Evolutionary conservation across 1,140 invertebrate species (phyloP), one percentile per base, ranked within the genome.

Genomic region (Alviniconcha marisindica): DNA sequence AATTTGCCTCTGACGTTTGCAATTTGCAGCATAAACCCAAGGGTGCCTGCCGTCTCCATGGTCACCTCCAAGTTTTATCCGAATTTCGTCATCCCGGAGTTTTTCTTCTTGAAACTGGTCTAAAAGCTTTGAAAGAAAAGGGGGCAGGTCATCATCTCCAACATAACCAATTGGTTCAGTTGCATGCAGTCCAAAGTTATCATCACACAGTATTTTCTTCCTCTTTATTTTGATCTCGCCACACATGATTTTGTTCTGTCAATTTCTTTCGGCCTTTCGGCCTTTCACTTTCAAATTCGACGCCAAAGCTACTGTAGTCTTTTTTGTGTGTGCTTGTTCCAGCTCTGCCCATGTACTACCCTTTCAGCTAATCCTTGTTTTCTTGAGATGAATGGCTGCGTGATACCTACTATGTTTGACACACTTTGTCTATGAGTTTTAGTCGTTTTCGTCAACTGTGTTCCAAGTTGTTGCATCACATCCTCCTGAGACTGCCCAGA

Each of bases 41-140:
- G n/a, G n/a, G n/a, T n/a, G n/a, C n/a, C n/a, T n/a, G n/a, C n/a
- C n/a, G n/a, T n/a, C n/a, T n/a, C n/a, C n/a, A n/a, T n/a, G n/a
- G n/a, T 81, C 80, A n/a, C 63, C 80, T 14, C 80, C 80, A 10
- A 82, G 31, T 36, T 82, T 82, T 1, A 82, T 40, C 80, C 80
- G 73, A 12, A 82, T 33, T 36, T 82, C 80, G 24, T 73, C 44
- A 14, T 71, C 63, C 21, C 71, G 31, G 4, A 28, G n/a, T 10
- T 63, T 33, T 21, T 71, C 36, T 40, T 42, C 28, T 18, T 71
- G n/a, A 51, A 73, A 82, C 2, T 15, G 21, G 2, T 82, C 66
- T 31, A 82, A 36, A 18, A 82, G 14, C 24, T 73, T 48, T 40
- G 24, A 33, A 21, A 82, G 15, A 48, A 82, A 73, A 15, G 18